Percentiles rank a stretch among this genome's conserved stretches.
These are phyloP conservation scores for Astur gentilis DNA, from an alignment of 2,113 vertebrate genomes.

Conservation along the genomic window DNA sequence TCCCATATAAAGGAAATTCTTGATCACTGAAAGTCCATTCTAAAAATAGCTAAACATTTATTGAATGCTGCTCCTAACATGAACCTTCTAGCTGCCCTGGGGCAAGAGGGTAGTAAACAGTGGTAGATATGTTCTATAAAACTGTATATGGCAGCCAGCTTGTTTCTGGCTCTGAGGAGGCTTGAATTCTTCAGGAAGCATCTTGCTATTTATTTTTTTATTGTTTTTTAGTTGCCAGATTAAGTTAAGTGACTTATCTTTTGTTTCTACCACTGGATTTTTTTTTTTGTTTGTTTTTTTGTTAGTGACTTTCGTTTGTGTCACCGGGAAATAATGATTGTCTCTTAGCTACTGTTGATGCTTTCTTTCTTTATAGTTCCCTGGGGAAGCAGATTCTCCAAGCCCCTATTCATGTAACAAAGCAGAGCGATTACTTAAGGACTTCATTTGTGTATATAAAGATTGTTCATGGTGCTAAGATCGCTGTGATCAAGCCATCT, in stretches of 20 bases:
- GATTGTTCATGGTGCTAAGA: background rate
- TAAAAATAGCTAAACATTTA: conserved; percentile 6
- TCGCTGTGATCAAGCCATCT: background rate
- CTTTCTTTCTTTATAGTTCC: background rate
- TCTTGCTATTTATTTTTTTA: background rate
- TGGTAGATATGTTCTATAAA: background rate
- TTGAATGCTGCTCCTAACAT: background rate
- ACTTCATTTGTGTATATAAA: background rate
- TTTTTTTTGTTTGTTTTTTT: background rate
- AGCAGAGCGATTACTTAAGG: background rate
- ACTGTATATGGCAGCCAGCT: background rate
- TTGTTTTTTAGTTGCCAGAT: background rate
- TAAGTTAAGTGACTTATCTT: background rate
- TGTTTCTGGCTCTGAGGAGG: background rate
- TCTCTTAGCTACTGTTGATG: background rate
- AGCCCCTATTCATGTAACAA: background rate
- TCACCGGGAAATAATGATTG: background rate
- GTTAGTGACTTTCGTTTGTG: background rate
- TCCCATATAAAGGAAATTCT: conserved; percentile 25
- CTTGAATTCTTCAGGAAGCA: background rate
- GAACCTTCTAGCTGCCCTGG: background rate
- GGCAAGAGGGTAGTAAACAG: background rate
- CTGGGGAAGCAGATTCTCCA: background rate
- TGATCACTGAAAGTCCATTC: background rate
- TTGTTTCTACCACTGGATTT: background rate